phyloP scores from a whole-genome alignment of 2,888 invertebrate genomes.

The Drosophila picticornis region DNA sequence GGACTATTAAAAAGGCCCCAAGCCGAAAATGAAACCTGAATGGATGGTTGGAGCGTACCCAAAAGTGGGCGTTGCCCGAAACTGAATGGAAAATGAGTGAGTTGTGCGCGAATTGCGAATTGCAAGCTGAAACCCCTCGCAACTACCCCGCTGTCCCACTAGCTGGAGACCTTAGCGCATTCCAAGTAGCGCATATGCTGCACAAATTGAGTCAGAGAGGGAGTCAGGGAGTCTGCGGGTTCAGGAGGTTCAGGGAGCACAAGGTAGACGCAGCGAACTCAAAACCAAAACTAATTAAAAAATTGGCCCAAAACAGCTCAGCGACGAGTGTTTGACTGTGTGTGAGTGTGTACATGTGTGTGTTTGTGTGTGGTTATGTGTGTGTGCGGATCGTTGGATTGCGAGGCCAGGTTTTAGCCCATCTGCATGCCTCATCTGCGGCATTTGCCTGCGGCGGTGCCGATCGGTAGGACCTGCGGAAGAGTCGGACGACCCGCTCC shows the following conservation, averaged over 20 bases:
- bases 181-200: slow-evolving; percentile 80
- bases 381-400: slow-evolving; percentile 37
- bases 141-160: neutral
- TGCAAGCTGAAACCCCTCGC: slow-evolving; percentile 29
- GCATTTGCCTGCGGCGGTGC: slow-evolving; percentile 75
- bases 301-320: slow-evolving; percentile 82
- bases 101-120: slow-evolving; percentile 70
- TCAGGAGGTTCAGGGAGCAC: slow-evolving; percentile 35
- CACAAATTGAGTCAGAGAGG: slow-evolving; percentile 55
- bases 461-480: slow-evolving; percentile 45
- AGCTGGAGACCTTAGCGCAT: slow-evolving; percentile 49
- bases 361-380: neutral
- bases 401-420: slow-evolving; percentile 75
- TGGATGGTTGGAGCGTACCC: slow-evolving; percentile 65
- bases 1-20: slow-evolving; percentile 75
- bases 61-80: slow-evolving; percentile 83
- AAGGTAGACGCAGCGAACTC: slow-evolving; percentile 56
- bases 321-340: slow-evolving; percentile 20
- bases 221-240: slow-evolving; percentile 27
- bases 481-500: slow-evolving; percentile 53
- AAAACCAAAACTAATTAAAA: slow-evolving; percentile 84
- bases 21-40: slow-evolving; percentile 78
- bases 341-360: neutral
- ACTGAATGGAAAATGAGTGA: slow-evolving; percentile 84
- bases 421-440: slow-evolving; percentile 76